Evolutionary conservation across 2,888 invertebrate genomes (phyloP), one percentile per base, ranked within the genome.

Genomic region (Labia minor): DNA sequence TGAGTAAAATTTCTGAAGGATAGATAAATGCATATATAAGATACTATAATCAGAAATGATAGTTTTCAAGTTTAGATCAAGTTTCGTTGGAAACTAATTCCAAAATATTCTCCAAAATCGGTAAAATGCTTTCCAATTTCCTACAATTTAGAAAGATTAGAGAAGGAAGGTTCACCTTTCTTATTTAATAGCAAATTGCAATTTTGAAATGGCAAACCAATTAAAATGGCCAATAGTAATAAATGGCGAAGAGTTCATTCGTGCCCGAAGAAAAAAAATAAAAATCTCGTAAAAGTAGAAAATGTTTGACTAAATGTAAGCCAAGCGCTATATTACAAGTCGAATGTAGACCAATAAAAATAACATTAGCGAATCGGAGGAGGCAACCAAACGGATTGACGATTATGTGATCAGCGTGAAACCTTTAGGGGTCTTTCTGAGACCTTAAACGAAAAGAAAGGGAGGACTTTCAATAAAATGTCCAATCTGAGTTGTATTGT

Each of bases 231-330:
- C 11, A 4, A 63, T 63, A 8, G n/a, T n/a, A 19, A 1, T 4
- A 21, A 63, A 21, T 18, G 1, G 63, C 21, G 20, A 21, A 63
- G 8, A 37, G 26, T 33, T 18, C 49, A 37, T 18, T 49, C 49
- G 20, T 19, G 3, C 8, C 6, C 2, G 19, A 37, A 18, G 10
- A 21, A 65, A 20, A 20, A 16, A 65, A 49, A 37, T n/a, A 65
- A 49, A 37, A n/a, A 19, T 64, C 49, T 19, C 65, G 49, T 19
- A 65, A 19, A 37, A 49, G 65, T 21, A 18, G n/a, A 61, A 8
- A 18, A 18, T 21, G 37, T 21, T 21, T 33, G 26, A 64, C 20
- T 16, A 33, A n/a, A n/a, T n/a, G n/a, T n/a, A n/a, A 21, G 6
- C 20, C 19, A 26, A 26, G 21, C 3, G 63, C 21, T 16, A 1